Base-by-base conservation (phyloP, 2,888 invertebrate species). In the Antheraea assamensis region DNA sequence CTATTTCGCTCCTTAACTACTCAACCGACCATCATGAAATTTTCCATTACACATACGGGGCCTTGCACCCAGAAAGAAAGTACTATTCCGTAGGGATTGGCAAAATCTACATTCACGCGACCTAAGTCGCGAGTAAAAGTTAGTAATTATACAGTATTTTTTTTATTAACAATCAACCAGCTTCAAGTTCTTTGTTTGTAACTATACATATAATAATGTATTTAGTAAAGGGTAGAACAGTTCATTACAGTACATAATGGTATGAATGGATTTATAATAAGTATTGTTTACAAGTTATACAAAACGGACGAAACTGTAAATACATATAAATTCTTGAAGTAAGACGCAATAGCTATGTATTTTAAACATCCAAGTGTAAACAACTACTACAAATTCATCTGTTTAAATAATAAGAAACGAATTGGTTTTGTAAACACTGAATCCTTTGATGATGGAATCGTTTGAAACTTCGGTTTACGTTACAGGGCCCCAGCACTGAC, bases 401-500 rank as follows among this genome's bases (percentile, higher is more conserved):
- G 73, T 68, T 68, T 70, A 55, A 73, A 73, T 58, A 73, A 70
- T 73, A 70, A 70, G 49, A 71, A 72, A 64, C 52, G 71, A 70
- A 70, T 70, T 70, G 58, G 27, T 47, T 58, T 70, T 70, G 47
- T 72, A 72, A 70, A 73, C 70, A 72, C 27, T 64, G 42, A 27
- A 35, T 70, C 66, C 71, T 76, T 75, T 78, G 76, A 76, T 72
- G 72, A 70, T 75, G 64, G 27, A 49, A 68, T 35, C 66, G 71
- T 75, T 72, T 73, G 61, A 58, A 70, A 52, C 47, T 30, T 73
- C 78, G 77, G 77, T 84, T 88, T 87, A 81, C 82, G 74, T 93
- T 93, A 24, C 92, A 95, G 95, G 83, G 91, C 95, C 74, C 94
- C 94, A 61, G 90, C 92, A 77, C 90, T 95, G 75, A 94, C 93